phyloP scores from a whole-genome alignment of 2,113 vertebrate genomes.

The Muscicapa adusta region DNA sequence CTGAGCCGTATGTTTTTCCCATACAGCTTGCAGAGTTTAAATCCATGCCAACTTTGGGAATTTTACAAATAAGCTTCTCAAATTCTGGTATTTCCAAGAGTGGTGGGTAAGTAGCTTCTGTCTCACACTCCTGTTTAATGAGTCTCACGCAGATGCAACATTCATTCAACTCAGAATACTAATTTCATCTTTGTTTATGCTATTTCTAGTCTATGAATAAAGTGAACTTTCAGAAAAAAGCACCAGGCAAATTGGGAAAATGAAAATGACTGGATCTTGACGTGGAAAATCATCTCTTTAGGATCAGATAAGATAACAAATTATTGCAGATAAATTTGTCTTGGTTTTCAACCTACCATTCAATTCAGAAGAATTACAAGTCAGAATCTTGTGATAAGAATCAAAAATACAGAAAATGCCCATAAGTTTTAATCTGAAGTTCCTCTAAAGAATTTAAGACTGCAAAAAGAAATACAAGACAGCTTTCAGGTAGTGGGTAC shows the following conservation, averaged over 20 bases:
- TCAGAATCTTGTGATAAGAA: neutral
- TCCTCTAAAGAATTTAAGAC: neutral
- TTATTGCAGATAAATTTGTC: neutral
- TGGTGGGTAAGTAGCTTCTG: neutral
- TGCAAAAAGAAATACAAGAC: neutral
- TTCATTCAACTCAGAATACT: neutral
- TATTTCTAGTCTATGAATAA: neutral
- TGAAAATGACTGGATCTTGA: neutral
- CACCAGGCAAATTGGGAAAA: neutral
- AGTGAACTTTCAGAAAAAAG: neutral
- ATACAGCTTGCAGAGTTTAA: neutral
- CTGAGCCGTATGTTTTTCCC: neutral
- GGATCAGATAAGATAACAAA: neutral
- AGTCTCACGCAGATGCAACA: neutral
- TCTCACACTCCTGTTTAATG: neutral
- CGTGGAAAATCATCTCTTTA: neutral
- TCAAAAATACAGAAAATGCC: neutral
- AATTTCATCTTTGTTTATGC: conserved; percentile 4
- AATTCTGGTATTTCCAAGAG: neutral
- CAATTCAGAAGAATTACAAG: neutral
- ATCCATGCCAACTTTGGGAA: neutral
- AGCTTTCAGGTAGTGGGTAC: neutral
- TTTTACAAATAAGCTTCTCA: neutral
- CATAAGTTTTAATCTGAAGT: neutral
- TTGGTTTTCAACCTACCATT: neutral